Conservation (phyloP, 2,888 invertebrate genomes). For the Eledone cirrhosa region DNA sequence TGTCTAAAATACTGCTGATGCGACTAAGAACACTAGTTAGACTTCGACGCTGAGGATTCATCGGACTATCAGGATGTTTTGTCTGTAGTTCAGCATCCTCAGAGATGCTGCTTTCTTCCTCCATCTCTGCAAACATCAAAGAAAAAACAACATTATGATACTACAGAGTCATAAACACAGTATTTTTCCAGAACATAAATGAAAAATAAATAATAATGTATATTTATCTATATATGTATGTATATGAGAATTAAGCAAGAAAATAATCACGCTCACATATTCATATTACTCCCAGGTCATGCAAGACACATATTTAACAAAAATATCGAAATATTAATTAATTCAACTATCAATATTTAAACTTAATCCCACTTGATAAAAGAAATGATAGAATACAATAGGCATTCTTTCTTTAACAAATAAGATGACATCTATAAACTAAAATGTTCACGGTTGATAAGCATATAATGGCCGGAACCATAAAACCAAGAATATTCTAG, state of each 20-base stretch:
- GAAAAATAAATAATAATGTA: neutral
- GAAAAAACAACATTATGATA: neutral
- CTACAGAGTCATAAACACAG: too few relatives aligned
- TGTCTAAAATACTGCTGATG: slow-evolving; percentile 83
- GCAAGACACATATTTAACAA: neutral
- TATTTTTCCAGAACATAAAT: neutral
- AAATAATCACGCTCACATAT: neutral
- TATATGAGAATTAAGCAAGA: too few relatives aligned
- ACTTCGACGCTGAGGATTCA: slow-evolving; percentile 37
- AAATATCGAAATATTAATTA: too few relatives aligned
- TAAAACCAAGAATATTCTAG: too few relatives aligned
- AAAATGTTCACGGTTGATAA: too few relatives aligned
- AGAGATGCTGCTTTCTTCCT: slow-evolving; percentile 34
- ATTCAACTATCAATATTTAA: too few relatives aligned
- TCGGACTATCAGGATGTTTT: slow-evolving; percentile 31
- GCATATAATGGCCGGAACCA: too few relatives aligned
- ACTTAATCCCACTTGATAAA: too few relatives aligned
- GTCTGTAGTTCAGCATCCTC: slow-evolving; percentile 32
- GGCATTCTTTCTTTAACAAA: too few relatives aligned
- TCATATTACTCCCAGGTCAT: neutral
- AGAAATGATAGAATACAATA: too few relatives aligned
- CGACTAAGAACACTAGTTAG: slow-evolving; percentile 85
- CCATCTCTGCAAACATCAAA: slow-evolving; percentile 21
- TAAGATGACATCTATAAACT: too few relatives aligned
- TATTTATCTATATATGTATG: too few relatives aligned